A percentile compares a stretch with the other conserved stretches of the same genome.
These are phyloP conservation scores for Papilio aristodemus DNA, from an alignment of 1,140 invertebrate species.

Conservation along the genomic window DNA sequence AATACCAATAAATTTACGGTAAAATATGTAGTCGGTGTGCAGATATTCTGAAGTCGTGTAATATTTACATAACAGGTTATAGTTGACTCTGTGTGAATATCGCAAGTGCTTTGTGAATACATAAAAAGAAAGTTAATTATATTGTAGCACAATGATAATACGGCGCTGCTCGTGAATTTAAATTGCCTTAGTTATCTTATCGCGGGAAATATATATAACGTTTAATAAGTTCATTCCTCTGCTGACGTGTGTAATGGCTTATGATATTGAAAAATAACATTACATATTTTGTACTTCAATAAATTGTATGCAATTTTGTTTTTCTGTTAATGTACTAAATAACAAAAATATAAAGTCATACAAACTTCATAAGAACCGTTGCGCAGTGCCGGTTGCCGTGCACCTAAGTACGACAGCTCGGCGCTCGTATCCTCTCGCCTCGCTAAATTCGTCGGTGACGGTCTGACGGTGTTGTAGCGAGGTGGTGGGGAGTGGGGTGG, in stretches of 20 bases:
- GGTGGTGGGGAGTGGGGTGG: conserved; percentile 31
- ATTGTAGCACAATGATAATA: not conserved
- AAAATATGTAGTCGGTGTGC: no score
- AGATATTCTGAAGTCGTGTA: no score
- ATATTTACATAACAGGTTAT: no score
- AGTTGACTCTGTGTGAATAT: not conserved
- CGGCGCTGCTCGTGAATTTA: not conserved
- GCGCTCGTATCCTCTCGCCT: conserved; percentile 46
- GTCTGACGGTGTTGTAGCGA: conserved; percentile 65
- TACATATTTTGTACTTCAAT: not conserved
- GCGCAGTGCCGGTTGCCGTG: conserved; percentile 6
- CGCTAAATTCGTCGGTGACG: conserved; percentile 77
- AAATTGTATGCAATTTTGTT: no score
- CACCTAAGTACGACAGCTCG: conserved; percentile 22
- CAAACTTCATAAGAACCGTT: no score
- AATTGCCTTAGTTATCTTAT: conserved; percentile 9
- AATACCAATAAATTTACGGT: no score
- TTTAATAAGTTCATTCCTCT: conserved; percentile 11
- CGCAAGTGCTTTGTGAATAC: not conserved
- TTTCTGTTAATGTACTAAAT: no score
- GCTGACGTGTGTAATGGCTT: not conserved
- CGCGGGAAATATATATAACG: not conserved
- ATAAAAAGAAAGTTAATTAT: not conserved
- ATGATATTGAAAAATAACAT: not conserved
- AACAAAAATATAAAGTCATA: no score